Percentiles rank a stretch among this genome's conserved stretches.
phyloP scores from a whole-genome alignment of 2,888 invertebrate genomes.

The Drosophila differens region DNA sequence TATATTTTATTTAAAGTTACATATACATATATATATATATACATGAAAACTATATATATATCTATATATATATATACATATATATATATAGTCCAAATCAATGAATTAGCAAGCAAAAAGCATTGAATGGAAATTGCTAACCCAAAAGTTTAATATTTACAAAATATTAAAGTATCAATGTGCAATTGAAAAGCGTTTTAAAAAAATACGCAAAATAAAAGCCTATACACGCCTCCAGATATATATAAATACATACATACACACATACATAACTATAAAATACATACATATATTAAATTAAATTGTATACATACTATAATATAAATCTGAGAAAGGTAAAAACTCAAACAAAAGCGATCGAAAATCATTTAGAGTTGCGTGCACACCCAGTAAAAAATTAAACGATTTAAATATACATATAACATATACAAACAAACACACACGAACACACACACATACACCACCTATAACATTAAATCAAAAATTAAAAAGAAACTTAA shows the following conservation, averaged over 20 bases:
- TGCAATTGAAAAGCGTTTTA: constrained; percentile 81
- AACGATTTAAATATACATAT: constrained; percentile 19
- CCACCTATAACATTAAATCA: constrained; percentile 61
- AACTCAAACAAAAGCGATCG: constrained; percentile 41
- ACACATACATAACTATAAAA: constrained; percentile 15
- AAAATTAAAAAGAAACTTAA: constrained; percentile 64
- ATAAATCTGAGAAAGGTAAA: constrained; percentile 11
- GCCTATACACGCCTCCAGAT: constrained; percentile 38
- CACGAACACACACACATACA: constrained; percentile 25
- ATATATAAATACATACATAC: constrained; percentile 38
- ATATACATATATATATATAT: constrained; percentile 53
- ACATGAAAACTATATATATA: constrained; percentile 32
- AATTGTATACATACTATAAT: constrained; percentile 6
- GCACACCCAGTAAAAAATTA: constrained; percentile 41
- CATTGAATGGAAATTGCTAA: constrained; percentile 39
- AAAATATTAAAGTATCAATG: constrained; percentile 82
- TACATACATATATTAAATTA: constrained; percentile 27
- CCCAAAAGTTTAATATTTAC: constrained; percentile 73
- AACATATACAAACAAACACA: constrained; percentile 34
- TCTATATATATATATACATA: constrained; percentile 16
- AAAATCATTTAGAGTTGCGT: constrained; percentile 58
- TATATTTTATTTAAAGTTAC: constrained; percentile 75
- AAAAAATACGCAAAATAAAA: constrained; percentile 35
- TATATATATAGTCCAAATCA: constrained; percentile 70
- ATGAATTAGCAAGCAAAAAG: constrained; percentile 59